A percentile compares a stretch with the other conserved stretches of the same genome.
Conservation (phyloP, 2,888 invertebrate species). For the Oxycera nigricornis region DNA sequence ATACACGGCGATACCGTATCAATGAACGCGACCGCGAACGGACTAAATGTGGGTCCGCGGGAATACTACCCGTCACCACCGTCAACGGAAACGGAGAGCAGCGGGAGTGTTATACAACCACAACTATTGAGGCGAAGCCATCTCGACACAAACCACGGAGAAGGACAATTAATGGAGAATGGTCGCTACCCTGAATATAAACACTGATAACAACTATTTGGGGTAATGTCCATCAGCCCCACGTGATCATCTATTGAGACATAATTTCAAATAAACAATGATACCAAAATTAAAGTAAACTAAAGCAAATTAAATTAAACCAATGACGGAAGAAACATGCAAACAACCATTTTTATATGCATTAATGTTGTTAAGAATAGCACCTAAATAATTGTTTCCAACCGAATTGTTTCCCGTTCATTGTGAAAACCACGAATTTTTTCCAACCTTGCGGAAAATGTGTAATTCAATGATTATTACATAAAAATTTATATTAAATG, state of each 20-base stretch:
- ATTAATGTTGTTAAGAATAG: conserved; percentile 16
- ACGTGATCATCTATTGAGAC: conserved; percentile 44
- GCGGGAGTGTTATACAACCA: conserved; percentile 64
- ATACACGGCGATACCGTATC: conserved; percentile 58
- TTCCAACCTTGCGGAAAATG: conserved; percentile 18
- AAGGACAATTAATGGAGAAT: conserved; percentile 67
- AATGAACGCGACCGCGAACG: conserved; percentile 57
- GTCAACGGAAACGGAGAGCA: conserved; percentile 65
- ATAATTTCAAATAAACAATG: neutral
- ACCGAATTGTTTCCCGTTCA: neutral
- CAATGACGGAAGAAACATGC: neutral
- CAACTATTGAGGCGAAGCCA: conserved; percentile 56
- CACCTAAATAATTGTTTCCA: neutral
- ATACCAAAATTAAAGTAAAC: neutral
- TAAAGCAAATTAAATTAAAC: conserved; percentile 10
- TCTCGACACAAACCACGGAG: conserved; percentile 58
- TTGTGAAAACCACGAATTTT: conserved; percentile 7
- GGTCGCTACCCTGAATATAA: conserved; percentile 78
- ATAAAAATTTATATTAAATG: conserved; percentile 40
- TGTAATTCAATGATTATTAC: conserved; percentile 21
- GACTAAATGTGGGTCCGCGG: conserved; percentile 64
- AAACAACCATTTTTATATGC: conserved; percentile 28
- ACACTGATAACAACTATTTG: conserved; percentile 69
- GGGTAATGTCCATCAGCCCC: conserved; percentile 48
- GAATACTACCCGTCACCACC: conserved; percentile 63